Percentiles rank a stretch among this genome's conserved stretches.
Evolutionary conservation across 2,888 invertebrate genomes (phyloP).

Genomic region (Pristionchus mayeri): DNA sequence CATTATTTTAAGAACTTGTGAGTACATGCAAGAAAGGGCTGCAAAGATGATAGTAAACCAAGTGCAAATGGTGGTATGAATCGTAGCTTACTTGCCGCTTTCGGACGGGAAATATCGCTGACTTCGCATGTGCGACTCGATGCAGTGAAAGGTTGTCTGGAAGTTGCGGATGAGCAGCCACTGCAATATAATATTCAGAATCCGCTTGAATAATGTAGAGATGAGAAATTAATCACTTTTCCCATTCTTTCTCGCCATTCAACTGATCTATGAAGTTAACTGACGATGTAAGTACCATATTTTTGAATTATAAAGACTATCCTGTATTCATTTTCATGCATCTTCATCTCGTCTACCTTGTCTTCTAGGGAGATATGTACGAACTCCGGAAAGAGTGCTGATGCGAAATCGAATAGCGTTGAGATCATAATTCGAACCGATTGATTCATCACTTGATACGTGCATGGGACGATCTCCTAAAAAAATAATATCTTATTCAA

Average conservation of each 20-base stretch:
- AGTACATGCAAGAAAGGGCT: too few species aligned
- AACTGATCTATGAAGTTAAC: neutral
- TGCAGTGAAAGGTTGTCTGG: constrained; percentile 1
- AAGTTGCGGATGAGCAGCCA: neutral
- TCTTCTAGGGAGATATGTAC: neutral
- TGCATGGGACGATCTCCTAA: constrained; percentile 9
- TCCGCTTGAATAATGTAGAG: too few species aligned
- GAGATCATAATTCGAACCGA: neutral
- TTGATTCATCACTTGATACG: constrained; percentile 6
- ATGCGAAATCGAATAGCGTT: neutral
- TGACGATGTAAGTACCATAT: too few species aligned
- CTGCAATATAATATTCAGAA: neutral
- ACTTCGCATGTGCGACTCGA: neutral
- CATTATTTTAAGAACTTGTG: too few species aligned
- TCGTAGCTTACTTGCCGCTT: too few species aligned
- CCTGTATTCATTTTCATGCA: too few species aligned
- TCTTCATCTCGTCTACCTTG: neutral
- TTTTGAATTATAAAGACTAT: too few species aligned
- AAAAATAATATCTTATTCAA: neutral
- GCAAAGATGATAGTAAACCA: too few species aligned
- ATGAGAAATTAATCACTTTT: too few species aligned
- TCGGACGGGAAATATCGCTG: too few species aligned
- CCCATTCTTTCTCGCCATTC: neutral
- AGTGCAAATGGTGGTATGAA: too few species aligned
- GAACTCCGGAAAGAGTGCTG: neutral